Percentiles rank a stretch among this genome's conserved stretches.
Conservation (phyloP, 2,113 vertebrate genomes). For the Ophiodon elongatus region DNA sequence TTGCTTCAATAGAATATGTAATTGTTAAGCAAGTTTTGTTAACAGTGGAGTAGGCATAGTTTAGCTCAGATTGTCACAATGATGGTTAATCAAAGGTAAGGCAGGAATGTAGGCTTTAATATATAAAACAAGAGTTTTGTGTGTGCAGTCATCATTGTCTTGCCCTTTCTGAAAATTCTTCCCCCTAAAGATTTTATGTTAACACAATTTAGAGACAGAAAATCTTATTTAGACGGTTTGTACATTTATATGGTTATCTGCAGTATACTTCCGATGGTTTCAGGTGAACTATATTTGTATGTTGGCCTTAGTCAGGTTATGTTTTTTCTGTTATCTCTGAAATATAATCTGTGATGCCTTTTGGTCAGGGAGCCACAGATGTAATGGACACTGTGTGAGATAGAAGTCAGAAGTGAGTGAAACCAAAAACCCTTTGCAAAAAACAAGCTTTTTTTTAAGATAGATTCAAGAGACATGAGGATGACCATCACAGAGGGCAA, state of each 20-base stretch:
- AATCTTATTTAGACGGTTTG: background rate
- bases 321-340: slow-evolving; percentile 16
- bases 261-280: background rate
- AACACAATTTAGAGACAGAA: background rate
- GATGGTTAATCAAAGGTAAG: background rate
- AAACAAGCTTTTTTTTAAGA: slow-evolving; percentile 13
- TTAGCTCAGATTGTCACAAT: background rate
- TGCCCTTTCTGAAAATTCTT: background rate
- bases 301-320: background rate
- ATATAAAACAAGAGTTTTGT: background rate
- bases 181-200: background rate
- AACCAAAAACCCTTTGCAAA: slow-evolving; percentile 5
- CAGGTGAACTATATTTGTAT: background rate
- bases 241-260: background rate
- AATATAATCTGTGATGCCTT: background rate
- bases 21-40: slow-evolving; percentile 14
- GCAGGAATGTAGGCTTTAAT: slow-evolving; percentile 5
- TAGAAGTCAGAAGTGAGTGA: slow-evolving; percentile 29
- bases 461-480: slow-evolving; percentile 17
- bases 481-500: slow-evolving; percentile 21
- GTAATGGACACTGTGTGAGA: slow-evolving; percentile 28
- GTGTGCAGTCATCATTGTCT: background rate
- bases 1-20: slow-evolving; percentile 16
- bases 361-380: slow-evolving; percentile 4
- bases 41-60: background rate